phyloP scores from a whole-genome alignment of 2,888 invertebrate species.

The Galerucella pusilla region DNA sequence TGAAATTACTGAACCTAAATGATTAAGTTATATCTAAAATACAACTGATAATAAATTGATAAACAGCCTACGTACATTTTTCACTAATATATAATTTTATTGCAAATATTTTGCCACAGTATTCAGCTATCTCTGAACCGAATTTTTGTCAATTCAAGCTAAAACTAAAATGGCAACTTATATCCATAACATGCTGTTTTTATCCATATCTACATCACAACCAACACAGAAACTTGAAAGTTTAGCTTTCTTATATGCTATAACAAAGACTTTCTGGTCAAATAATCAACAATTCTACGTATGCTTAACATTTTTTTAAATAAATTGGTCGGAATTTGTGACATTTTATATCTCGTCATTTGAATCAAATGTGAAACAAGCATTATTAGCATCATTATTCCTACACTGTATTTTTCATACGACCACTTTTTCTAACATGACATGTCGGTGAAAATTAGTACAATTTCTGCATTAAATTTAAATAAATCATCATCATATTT shows the following conservation, averaged over 20 bases:
- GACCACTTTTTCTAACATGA: too few species aligned
- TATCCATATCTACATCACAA: slow-evolving; percentile 47
- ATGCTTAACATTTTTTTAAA: background rate
- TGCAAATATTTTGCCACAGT: slow-evolving; percentile 25
- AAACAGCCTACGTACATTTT: background rate
- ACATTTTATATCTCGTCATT: background rate
- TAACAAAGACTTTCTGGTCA: background rate
- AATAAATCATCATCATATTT: too few species aligned
- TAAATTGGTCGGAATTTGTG: background rate
- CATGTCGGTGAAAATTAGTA: too few species aligned
- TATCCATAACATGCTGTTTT: slow-evolving; percentile 58
- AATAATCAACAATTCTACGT: background rate
- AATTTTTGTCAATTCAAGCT: slow-evolving; percentile 49
- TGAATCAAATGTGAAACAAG: background rate
- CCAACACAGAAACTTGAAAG: slow-evolving; percentile 8
- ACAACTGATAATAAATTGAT: background rate
- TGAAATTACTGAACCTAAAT: background rate
- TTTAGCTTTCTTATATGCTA: slow-evolving; percentile 3
- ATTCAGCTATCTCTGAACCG: slow-evolving; percentile 38
- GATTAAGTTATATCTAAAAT: background rate
- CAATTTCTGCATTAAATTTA: too few species aligned
- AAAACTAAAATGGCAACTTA: slow-evolving; percentile 58
- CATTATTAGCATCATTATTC: too few species aligned
- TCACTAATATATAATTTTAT: slow-evolving; percentile 1
- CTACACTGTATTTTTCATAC: background rate